These are phyloP conservation scores for Pheosia tremula DNA, from an alignment of 2,888 invertebrate species.

Conservation along the genomic window DNA sequence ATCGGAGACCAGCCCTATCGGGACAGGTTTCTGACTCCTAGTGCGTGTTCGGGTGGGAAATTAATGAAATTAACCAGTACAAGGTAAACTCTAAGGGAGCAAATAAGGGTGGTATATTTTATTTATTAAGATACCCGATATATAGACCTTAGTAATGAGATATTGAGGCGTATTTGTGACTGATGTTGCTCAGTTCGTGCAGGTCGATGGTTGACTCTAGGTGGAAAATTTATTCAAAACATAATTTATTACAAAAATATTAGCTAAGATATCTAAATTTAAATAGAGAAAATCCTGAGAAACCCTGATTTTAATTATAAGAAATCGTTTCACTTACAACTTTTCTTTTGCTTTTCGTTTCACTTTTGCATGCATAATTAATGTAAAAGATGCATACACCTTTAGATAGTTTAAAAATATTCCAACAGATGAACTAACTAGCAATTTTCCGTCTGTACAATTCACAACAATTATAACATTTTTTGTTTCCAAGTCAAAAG, in stretches of 20 bases:
- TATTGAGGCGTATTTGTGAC: conserved; percentile 11
- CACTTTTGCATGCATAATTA: no score
- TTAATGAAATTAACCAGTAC: conserved; percentile 80
- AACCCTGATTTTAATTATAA: no score
- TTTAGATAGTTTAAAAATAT: no score
- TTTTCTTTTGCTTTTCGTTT: no score
- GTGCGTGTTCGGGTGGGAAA: conserved; percentile 75
- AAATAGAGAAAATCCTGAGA: no score
- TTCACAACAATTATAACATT: conserved; percentile 5
- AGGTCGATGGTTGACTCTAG: neutral
- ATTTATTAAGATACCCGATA: conserved; percentile 43
- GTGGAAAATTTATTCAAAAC: no score
- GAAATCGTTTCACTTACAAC: no score
- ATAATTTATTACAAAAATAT: no score
- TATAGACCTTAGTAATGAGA: conserved; percentile 42
- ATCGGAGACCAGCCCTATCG: conserved; percentile 64
- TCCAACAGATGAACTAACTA: no score
- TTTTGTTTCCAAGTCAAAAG: conserved; percentile 30
- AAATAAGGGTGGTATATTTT: conserved; percentile 48
- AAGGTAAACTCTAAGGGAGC: conserved; percentile 59
- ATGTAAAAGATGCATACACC: no score
- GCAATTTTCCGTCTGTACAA: conserved; percentile 6
- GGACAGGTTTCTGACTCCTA: conserved; percentile 71
- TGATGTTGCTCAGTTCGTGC: neutral
- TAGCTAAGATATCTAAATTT: no score